A percentile compares a stretch with the other conserved stretches of the same genome.
phyloP scores from a whole-genome alignment of 2,113 vertebrate species.

The Trogon surrucura region DNA sequence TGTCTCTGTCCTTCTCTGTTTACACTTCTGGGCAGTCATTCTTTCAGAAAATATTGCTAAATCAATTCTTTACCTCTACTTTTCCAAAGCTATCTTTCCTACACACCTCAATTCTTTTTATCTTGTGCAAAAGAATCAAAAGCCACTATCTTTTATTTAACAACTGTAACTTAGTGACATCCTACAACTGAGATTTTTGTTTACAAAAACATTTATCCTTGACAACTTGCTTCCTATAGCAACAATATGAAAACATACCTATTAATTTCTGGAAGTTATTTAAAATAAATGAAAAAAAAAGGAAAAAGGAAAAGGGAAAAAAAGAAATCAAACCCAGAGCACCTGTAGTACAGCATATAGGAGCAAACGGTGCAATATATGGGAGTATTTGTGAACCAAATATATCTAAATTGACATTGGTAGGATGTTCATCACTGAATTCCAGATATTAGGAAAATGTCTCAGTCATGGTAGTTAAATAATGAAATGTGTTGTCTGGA shows the following conservation, averaged over 20 bases:
- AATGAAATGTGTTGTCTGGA: neutral
- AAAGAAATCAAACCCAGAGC: neutral
- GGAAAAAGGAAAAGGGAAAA: too few species aligned
- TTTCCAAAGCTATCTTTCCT: conserved; percentile 12
- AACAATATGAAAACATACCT: neutral
- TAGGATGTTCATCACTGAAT: neutral
- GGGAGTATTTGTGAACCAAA: neutral
- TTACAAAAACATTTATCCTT: conserved; percentile 1
- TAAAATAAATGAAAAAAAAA: neutral
- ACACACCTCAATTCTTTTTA: neutral
- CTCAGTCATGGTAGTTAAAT: neutral
- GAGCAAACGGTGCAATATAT: neutral
- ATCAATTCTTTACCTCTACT: neutral
- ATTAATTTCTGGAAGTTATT: neutral
- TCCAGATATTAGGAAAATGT: neutral
- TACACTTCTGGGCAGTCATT: neutral
- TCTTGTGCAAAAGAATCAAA: neutral
- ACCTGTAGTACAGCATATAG: neutral
- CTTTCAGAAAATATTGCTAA: conserved; percentile 2
- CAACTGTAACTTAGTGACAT: neutral
- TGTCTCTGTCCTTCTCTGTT: neutral
- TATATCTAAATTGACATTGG: neutral
- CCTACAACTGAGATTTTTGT: neutral
- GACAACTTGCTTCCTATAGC: neutral
- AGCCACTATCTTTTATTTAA: neutral